Conservation (phyloP, 92 coral and sea anemone species). For the Epizoanthus fatuus region DNA sequence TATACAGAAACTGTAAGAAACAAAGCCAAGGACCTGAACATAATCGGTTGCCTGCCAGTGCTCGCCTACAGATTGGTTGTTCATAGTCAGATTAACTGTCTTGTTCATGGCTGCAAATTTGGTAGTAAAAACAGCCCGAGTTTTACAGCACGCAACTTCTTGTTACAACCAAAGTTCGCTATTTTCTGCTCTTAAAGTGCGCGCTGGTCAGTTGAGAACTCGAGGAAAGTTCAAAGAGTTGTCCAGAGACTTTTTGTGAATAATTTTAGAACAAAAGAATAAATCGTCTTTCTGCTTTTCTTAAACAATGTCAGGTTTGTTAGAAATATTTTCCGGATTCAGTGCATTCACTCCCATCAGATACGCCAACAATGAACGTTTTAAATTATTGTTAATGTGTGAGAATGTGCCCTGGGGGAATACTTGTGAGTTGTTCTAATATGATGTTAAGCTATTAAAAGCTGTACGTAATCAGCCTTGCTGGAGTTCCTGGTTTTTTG, state of each 20-base stretch:
- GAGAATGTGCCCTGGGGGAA: too few relatives aligned
- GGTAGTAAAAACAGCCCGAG: background rate
- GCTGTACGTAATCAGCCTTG: too few relatives aligned
- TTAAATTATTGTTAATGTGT: too few relatives aligned
- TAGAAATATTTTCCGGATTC: background rate
- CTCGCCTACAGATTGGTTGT: background rate
- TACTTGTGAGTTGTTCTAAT: too few relatives aligned
- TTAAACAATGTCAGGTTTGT: background rate
- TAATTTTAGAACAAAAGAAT: constrained; percentile 3
- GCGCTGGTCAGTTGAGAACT: background rate
- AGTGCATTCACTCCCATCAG: too few relatives aligned
- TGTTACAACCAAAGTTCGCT: background rate
- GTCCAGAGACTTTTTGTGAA: background rate
- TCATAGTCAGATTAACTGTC: background rate
- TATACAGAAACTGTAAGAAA: constrained; percentile 7
- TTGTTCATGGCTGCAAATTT: constrained; percentile 1
- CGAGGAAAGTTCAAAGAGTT: background rate
- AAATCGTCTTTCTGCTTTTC: background rate
- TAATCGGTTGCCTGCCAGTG: background rate
- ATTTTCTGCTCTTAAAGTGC: background rate
- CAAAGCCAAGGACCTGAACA: background rate
- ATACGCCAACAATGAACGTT: too few relatives aligned
- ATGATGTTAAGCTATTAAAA: too few relatives aligned
- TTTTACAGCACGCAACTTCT: background rate
- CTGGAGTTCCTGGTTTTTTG: too few relatives aligned